These are phyloP conservation scores for Grapholita molesta DNA, from an alignment of 1,140 invertebrate species.

Conservation along the genomic window DNA sequence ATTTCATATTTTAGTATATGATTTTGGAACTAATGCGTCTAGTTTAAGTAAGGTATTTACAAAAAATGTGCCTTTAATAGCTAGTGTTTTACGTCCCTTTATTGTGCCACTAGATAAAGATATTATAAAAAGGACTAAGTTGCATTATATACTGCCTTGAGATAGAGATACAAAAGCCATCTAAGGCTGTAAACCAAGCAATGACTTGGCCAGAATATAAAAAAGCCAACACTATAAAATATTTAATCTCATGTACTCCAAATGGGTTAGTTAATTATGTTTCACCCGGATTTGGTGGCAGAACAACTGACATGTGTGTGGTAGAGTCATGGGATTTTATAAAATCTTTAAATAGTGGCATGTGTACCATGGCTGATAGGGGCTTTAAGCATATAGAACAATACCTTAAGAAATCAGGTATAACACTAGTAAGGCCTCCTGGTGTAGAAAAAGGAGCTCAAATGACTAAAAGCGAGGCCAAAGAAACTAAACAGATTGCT, in stretches of 20 bases:
- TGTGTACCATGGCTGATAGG: background rate
- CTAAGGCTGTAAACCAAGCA: constrained; percentile 21
- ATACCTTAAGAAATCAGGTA: background rate
- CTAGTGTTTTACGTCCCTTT: constrained; percentile 22
- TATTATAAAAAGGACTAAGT: constrained; percentile 5
- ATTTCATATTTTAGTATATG: constrained; percentile 24
- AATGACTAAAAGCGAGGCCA: background rate
- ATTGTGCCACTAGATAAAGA: constrained; percentile 21
- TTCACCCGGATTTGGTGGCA: constrained; percentile 51
- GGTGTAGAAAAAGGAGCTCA: background rate
- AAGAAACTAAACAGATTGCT: background rate
- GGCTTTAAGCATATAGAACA: constrained; percentile 31
- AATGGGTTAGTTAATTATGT: constrained; percentile 60
- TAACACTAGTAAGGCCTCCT: background rate
- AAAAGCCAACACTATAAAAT: constrained; percentile 53
- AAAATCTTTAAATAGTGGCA: background rate
- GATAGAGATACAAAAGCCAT: constrained; percentile 24
- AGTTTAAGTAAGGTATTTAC: constrained; percentile 27
- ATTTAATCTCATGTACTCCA: constrained; percentile 51
- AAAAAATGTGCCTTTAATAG: constrained; percentile 27
- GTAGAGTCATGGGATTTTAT: constrained; percentile 18
- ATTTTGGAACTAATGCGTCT: constrained; percentile 22
- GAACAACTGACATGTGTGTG: constrained; percentile 41
- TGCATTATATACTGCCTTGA: constrained; percentile 26
- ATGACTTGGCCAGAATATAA: constrained; percentile 51